These are phyloP conservation scores for Teleogryllus oceanicus DNA, from an alignment of 2,888 invertebrate genomes.

Conservation along the genomic window DNA sequence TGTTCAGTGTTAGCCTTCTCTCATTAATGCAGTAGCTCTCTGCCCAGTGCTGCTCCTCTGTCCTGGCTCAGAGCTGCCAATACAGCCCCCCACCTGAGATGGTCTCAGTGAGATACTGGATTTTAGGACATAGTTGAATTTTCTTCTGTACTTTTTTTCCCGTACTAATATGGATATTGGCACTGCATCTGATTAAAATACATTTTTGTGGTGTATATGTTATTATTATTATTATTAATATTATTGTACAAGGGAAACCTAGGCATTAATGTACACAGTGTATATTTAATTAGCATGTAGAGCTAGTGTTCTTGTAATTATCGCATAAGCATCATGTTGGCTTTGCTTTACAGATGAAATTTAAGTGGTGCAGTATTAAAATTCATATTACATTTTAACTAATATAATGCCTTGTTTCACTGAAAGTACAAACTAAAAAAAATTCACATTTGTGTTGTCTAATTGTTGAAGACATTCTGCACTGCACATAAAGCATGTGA, in stretches of 20 bases:
- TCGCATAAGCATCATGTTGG: neutral
- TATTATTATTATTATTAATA: neutral
- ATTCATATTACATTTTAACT: neutral
- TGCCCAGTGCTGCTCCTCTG: neutral
- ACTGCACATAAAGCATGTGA: neutral
- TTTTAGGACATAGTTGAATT: neutral
- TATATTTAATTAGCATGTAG: neutral
- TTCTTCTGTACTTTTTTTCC: neutral
- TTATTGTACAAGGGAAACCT: neutral
- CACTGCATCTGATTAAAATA: neutral
- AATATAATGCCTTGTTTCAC: neutral
- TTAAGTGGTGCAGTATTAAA: neutral
- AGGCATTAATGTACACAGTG: neutral
- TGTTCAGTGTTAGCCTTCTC: constrained; percentile 12
- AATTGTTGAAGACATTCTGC: neutral
- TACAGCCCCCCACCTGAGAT: neutral
- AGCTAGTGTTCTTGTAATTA: neutral
- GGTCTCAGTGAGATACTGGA: constrained; percentile 18
- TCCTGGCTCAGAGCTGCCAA: constrained; percentile 18
- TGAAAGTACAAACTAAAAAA: constrained; percentile 4
- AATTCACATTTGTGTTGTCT: neutral
- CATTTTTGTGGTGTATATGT: neutral
- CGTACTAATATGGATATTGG: no score
- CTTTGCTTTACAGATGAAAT: neutral
- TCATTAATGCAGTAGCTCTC: neutral